A percentile compares a stretch with the other conserved stretches of the same genome.
Conservation (phyloP, 2,113 vertebrate species). For the Platichthys stellatus region DNA sequence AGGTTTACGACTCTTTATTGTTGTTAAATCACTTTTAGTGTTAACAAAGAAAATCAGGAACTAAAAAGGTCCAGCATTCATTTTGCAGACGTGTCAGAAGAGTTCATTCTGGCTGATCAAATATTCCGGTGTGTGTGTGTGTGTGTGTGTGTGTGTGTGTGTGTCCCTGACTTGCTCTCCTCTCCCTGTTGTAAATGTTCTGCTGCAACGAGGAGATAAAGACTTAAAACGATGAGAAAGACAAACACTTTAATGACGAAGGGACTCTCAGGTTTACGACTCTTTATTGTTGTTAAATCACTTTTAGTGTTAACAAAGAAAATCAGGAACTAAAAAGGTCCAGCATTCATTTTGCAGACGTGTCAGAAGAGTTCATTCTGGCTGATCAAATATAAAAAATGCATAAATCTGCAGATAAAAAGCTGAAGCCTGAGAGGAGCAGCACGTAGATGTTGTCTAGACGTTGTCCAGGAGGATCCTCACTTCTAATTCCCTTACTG, state of each 20-base stretch:
- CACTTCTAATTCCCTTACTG: constrained; percentile 71
- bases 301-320: too few relatives aligned
- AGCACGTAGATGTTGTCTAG: constrained; percentile 47
- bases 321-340: too few relatives aligned
- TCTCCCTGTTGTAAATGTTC: constrained; percentile 14
- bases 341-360: not conserved
- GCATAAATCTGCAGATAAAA: not conserved
- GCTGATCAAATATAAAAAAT: not conserved
- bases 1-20: too few relatives aligned
- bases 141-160: constrained; percentile 39
- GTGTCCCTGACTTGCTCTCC: constrained; percentile 18
- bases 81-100: not conserved
- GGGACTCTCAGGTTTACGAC: too few relatives aligned
- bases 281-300: too few relatives aligned
- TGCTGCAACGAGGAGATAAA: constrained; percentile 8
- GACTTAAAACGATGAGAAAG: not conserved
- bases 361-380: not conserved
- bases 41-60: too few relatives aligned
- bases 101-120: not conserved
- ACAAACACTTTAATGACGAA: not conserved
- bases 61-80: not conserved
- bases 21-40: too few relatives aligned
- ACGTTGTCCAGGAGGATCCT: constrained; percentile 53
- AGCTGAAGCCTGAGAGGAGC: not conserved
- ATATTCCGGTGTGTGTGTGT: constrained; percentile 21